A percentile compares a stretch with the other conserved stretches of the same genome.
phyloP scores from a whole-genome alignment of 2,888 invertebrate species.

The Biston stratarius region DNA sequence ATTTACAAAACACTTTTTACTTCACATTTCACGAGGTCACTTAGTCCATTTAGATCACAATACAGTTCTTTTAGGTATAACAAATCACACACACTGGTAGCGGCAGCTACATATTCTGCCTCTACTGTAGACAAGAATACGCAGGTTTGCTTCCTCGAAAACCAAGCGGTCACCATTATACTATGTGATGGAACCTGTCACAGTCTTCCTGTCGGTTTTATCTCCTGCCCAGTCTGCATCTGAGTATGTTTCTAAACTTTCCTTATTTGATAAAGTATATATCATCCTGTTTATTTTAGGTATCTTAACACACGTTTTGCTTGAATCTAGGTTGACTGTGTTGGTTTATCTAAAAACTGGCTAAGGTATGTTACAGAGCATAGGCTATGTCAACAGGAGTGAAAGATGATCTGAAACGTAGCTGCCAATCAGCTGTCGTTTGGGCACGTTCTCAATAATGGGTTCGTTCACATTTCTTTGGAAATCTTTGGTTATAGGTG shows the following conservation, averaged over 20 bases:
- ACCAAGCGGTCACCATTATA: neutral
- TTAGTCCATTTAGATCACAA: neutral
- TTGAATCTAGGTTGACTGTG: neutral
- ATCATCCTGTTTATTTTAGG: neutral
- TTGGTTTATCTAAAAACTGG: neutral
- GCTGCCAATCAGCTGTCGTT: conserved; percentile 3
- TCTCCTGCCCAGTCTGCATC: neutral
- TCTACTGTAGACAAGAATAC: neutral
- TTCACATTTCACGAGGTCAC: no score
- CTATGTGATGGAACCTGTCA: neutral
- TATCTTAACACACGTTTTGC: neutral
- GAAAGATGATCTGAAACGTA: conserved; percentile 1
- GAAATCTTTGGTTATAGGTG: neutral
- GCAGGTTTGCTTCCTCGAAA: neutral
- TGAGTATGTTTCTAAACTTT: neutral
- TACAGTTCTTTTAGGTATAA: neutral
- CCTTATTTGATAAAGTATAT: no score
- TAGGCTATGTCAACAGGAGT: conserved; percentile 3
- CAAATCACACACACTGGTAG: neutral
- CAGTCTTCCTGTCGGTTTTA: neutral
- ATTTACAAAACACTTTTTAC: neutral
- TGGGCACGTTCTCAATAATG: neutral
- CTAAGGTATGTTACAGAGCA: neutral
- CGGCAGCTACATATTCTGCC: neutral
- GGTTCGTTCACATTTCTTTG: conserved; percentile 1